These are phyloP conservation scores for Melolontha melolontha DNA, from an alignment of 2,888 invertebrate species.

Conservation along the genomic window DNA sequence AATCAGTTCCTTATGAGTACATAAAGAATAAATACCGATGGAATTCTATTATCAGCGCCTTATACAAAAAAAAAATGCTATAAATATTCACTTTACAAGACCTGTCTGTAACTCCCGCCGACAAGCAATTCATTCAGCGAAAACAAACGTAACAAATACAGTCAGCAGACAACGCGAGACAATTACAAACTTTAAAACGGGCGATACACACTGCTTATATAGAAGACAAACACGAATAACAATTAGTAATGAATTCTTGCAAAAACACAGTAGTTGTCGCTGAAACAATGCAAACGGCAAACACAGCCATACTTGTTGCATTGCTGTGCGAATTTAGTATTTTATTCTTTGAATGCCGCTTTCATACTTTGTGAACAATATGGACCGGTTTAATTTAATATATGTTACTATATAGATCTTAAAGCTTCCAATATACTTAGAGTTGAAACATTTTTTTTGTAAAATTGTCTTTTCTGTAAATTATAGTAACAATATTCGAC, in stretches of 20 bases:
- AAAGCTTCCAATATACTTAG: no score
- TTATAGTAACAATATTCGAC: no score
- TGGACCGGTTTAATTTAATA: no score
- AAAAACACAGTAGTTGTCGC: constrained; percentile 37
- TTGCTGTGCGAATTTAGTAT: constrained; percentile 12
- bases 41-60: constrained; percentile 30
- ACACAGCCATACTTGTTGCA: constrained; percentile 17
- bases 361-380: neutral
- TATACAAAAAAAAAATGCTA: constrained; percentile 27
- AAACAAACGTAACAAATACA: constrained; percentile 37
- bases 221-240: constrained; percentile 43
- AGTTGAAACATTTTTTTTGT: no score
- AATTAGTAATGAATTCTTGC: constrained; percentile 43
- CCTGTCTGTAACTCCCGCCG: constrained; percentile 28
- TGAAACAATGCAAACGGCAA: constrained; percentile 32
- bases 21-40: no score
- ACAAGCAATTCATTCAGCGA: constrained; percentile 38
- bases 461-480: no score
- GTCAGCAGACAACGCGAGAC: constrained; percentile 28
- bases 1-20: no score
- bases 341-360: neutral
- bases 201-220: constrained; percentile 33
- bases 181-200: constrained; percentile 37
- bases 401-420: no score
- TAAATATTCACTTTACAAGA: constrained; percentile 35